Conservation (phyloP, 2,888 invertebrate species). For the Zelleria hepariella region DNA sequence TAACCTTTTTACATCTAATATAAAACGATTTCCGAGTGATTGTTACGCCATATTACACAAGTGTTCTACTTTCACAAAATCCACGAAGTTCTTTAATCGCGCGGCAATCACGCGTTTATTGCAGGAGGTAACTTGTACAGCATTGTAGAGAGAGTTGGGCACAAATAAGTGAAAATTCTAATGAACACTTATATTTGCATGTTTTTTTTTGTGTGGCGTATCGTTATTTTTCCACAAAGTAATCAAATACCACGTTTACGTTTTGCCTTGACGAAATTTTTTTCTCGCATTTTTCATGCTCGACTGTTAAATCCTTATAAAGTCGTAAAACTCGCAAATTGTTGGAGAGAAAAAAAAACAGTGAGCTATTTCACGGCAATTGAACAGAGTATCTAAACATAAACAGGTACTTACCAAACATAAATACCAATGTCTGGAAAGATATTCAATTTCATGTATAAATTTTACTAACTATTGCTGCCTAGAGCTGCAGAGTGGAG, state of each 20-base stretch:
- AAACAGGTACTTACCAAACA: too few relatives aligned
- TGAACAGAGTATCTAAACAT: not conserved
- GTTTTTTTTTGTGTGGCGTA: not conserved
- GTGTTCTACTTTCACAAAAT: not conserved
- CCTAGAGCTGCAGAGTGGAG: too few relatives aligned
- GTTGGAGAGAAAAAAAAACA: not conserved
- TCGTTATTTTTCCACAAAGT: not conserved
- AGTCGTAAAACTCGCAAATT: not conserved
- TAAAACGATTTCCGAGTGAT: not conserved
- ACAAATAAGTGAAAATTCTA: not conserved
- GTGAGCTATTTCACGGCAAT: not conserved
- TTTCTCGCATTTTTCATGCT: not conserved
- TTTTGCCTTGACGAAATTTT: not conserved
- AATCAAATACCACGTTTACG: not conserved
- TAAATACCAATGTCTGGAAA: too few relatives aligned
- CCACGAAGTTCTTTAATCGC: not conserved
- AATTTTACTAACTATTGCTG: too few relatives aligned
- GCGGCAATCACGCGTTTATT: not conserved
- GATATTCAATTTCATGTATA: too few relatives aligned
- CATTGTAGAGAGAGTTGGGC: not conserved
- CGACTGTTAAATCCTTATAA: not conserved
- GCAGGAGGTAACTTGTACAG: not conserved
- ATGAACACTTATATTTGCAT: not conserved
- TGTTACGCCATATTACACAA: not conserved
- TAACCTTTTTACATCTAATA: too few relatives aligned